Evolutionary conservation across 2,113 vertebrate species (phyloP), one percentile per base, ranked within the genome.

Genomic region (Oreochromis niloticus): DNA sequence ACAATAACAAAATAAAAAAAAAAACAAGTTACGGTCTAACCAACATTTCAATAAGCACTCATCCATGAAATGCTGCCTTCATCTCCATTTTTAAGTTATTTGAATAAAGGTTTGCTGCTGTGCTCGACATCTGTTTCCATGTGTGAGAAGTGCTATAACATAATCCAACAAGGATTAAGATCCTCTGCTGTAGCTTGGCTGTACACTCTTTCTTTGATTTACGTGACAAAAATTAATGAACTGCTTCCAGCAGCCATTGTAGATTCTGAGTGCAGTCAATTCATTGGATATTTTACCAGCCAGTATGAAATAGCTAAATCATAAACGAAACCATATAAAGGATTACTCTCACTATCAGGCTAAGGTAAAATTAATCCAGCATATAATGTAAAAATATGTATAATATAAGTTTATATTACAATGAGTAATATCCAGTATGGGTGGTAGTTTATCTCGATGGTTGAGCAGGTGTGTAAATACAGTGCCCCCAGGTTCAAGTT

Each of bases 301-400:
- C 61, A 68, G 61, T 5, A 22, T 22, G 19, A 39, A 39, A 22
- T 39, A 39, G 34, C 61, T 66, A 2, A 66, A 39, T 66, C 34
- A n/a, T 66, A 1, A 66, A 66, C 1, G 0, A 39, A 66, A 39
- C 1, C 17, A n/a, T 32, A 66, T 66, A 66, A 66, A 66, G 32
- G 61, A 39, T 66, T 66, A 66, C 36, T 66, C 32, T 66, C 17
- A 66, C 17, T 39, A 39, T 39, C 34, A 39, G 2, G 32, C 10
- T 7, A 39, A n/a, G 32, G 61, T 39, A 36, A 66, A 66, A 3
- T n/a, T n/a, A 12, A 7, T 66, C 61, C 1, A 0, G 32, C n/a
- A 66, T 66, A 66, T 66, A 66, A 39, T 66, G 32, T 66, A 66
- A 66, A 0, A 66, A 63, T 63, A 4, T 61, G 30, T 36, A 19